phyloP scores from a whole-genome alignment of 2,797 vertebrate genomes.

The Ficedula albicollis region DNA sequence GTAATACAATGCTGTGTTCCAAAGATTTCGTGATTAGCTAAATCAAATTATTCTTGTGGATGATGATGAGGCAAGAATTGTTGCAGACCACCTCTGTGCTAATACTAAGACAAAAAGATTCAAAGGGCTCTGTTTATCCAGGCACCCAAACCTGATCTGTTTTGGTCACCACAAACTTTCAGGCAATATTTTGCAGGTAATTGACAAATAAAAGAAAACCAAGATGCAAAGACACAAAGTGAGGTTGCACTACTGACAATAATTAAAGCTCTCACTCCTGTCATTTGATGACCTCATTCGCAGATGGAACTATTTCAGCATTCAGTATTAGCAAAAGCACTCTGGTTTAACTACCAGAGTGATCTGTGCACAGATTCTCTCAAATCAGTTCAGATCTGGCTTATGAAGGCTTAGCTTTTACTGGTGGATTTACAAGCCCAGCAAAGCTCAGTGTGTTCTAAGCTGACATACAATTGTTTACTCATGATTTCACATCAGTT shows the following conservation, averaged over 20 bases:
- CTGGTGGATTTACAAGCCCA: background rate
- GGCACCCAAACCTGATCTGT: background rate
- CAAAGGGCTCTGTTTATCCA: background rate
- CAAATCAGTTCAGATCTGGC: background rate
- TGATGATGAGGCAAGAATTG: background rate
- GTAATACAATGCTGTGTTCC: background rate
- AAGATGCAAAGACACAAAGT: background rate
- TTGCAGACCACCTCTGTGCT: background rate
- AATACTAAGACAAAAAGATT: background rate
- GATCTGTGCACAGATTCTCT: background rate
- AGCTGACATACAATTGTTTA: background rate
- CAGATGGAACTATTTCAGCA: background rate
- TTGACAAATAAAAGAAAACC: background rate
- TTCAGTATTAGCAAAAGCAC: background rate
- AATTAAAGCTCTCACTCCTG: background rate
- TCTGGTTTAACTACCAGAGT: background rate
- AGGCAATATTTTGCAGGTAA: background rate
- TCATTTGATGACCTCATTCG: background rate
- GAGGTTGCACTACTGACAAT: background rate
- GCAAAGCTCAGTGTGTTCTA: background rate
- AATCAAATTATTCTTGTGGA: background rate
- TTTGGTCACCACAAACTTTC: background rate
- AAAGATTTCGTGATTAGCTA: background rate
- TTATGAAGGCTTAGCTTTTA: constrained; percentile 2
- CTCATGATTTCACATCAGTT: background rate